A percentile compares a stretch with the other conserved stretches of the same genome.
These are phyloP conservation scores for Lepetodrilus schrolli DNA, from an alignment of 2,888 invertebrate species.

Conservation along the genomic window DNA sequence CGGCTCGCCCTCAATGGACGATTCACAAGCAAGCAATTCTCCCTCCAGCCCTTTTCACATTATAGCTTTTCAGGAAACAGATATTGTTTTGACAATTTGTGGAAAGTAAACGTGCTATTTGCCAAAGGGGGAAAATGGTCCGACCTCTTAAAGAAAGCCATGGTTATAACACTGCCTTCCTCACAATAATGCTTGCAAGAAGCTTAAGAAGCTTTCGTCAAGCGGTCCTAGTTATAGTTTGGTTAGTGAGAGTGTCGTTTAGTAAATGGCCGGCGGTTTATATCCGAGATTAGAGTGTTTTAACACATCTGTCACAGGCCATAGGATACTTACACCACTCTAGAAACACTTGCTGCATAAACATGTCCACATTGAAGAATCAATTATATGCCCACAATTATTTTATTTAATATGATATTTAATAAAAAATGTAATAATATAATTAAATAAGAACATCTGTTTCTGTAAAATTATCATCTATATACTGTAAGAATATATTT, in stretches of 20 bases:
- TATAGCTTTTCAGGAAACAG: constrained; percentile 12
- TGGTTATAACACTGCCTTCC: too few species aligned
- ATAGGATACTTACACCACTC: not conserved
- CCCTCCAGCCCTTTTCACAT: constrained; percentile 20
- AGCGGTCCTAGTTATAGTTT: not conserved
- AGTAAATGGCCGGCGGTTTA: not conserved
- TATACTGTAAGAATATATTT: not conserved
- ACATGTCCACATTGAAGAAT: not conserved
- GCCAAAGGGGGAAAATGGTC: constrained; percentile 30
- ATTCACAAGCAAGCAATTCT: not conserved
- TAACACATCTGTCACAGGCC: constrained; percentile 9
- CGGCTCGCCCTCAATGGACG: constrained; percentile 24
- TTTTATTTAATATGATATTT: not conserved
- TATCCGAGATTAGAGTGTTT: constrained; percentile 16
- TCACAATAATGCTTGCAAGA: constrained; percentile 15
- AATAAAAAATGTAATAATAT: too few species aligned
- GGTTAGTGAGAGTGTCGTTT: not conserved
- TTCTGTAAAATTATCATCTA: not conserved
- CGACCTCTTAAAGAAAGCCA: constrained; percentile 25
- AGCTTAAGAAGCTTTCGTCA: constrained; percentile 14
- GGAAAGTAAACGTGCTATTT: constrained; percentile 41
- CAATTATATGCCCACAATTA: too few species aligned
- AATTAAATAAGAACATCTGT: not conserved
- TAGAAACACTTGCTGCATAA: not conserved
- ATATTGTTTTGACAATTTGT: constrained; percentile 44